These are phyloP conservation scores for Grammomys dolichurus DNA, from an alignment of 2,113 vertebrate species.

Conservation along the genomic window DNA sequence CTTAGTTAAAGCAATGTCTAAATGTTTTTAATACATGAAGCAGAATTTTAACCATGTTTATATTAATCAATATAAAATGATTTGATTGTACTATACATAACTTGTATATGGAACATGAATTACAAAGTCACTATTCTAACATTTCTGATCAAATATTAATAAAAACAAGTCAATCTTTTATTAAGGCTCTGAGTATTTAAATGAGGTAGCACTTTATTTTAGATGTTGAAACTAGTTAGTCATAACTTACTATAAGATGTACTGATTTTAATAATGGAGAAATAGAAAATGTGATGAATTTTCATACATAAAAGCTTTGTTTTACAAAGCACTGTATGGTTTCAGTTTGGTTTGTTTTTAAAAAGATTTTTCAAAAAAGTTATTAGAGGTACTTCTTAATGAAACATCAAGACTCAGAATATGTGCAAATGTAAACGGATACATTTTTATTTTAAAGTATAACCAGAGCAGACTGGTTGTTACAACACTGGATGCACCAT, in stretches of 20 bases:
- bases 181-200: slow-evolving; percentile 27
- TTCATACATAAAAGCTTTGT: neutral
- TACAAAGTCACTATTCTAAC: neutral
- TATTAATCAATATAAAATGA: slow-evolving; percentile 29
- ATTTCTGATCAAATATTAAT: neutral
- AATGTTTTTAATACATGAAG: slow-evolving; percentile 36
- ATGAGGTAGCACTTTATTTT: neutral
- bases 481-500: slow-evolving; percentile 29
- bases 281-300: slow-evolving; percentile 33
- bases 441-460: slow-evolving; percentile 48
- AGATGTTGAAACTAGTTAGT: neutral
- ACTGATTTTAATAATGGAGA: slow-evolving; percentile 1
- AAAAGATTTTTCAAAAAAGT: slow-evolving; percentile 49
- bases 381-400: slow-evolving; percentile 41
- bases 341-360: neutral
- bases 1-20: neutral
- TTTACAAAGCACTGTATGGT: slow-evolving; percentile 40
- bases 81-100: slow-evolving; percentile 30
- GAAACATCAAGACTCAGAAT: slow-evolving; percentile 54
- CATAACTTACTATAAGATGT: slow-evolving; percentile 3
- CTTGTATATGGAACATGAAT: neutral
- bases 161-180: neutral
- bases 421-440: slow-evolving; percentile 30
- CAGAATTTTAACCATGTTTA: neutral
- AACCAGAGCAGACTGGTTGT: slow-evolving; percentile 36